Evolutionary conservation across 2,113 vertebrate genomes (phyloP).

Genomic region (Silurus meridionalis): DNA sequence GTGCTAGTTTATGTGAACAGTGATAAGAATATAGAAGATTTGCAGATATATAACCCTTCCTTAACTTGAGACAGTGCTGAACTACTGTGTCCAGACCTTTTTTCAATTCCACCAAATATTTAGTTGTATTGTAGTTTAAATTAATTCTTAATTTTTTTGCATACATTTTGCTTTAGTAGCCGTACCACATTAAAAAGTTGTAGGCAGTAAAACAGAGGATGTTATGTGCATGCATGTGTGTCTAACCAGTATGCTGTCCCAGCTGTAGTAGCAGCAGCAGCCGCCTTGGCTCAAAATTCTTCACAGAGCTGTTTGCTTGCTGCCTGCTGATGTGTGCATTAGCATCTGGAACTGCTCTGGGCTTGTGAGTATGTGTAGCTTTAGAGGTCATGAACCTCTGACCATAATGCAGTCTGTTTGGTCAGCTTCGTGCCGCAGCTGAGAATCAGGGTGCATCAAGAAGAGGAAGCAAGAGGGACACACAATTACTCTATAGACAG

Average conservation of each 20-base stretch:
- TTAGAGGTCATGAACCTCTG: slow-evolving; percentile 29
- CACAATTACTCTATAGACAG: background rate
- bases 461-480: background rate
- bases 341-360: slow-evolving; percentile 41
- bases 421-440: slow-evolving; percentile 10
- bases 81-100: background rate
- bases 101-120: background rate
- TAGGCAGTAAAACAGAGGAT: background rate
- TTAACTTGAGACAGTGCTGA: background rate
- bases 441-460: slow-evolving; percentile 6
- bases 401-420: slow-evolving; percentile 40
- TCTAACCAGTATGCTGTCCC: background rate
- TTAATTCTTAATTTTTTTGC: background rate
- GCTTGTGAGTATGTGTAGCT: slow-evolving; percentile 9
- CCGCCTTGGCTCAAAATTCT: slow-evolving; percentile 6
- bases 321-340: slow-evolving; percentile 21
- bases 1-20: background rate
- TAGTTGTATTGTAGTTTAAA: background rate
- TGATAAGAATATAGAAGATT: background rate
- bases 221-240: background rate
- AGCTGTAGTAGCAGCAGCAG: background rate
- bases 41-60: background rate
- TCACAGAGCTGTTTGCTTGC: background rate
- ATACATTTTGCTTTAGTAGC: background rate
- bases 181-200: background rate